These are phyloP conservation scores for Pediacus dermestoides DNA, from an alignment of 2,888 invertebrate genomes.

Conservation along the genomic window DNA sequence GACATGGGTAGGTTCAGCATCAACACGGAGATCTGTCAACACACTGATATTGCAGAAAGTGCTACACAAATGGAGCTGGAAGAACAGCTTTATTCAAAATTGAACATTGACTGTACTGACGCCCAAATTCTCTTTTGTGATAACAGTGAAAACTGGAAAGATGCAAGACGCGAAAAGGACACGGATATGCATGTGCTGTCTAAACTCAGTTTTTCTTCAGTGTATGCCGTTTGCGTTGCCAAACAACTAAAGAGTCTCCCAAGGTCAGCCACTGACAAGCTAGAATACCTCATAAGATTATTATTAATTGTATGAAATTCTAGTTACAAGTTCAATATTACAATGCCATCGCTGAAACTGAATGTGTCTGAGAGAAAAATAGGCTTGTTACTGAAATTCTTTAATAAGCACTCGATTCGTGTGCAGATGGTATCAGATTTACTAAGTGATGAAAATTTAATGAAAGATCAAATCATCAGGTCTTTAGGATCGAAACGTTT, in stretches of 20 bases:
- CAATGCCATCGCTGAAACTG: slow-evolving; percentile 67
- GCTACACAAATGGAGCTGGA: slow-evolving; percentile 80
- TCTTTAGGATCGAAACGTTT: no score
- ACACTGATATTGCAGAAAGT: slow-evolving; percentile 65
- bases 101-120: slow-evolving; percentile 66
- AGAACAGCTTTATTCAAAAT: slow-evolving; percentile 72
- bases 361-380: slow-evolving; percentile 73
- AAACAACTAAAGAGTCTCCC: slow-evolving; percentile 10
- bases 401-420: slow-evolving; percentile 24
- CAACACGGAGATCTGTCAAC: slow-evolving; percentile 70
- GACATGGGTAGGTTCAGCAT: slow-evolving; percentile 69
- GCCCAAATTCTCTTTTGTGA: slow-evolving; percentile 62
- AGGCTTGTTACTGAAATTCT: slow-evolving; percentile 62
- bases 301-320: slow-evolving; percentile 13
- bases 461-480: no score
- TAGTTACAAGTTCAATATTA: slow-evolving; percentile 74
- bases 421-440: no score
- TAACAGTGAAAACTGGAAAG: slow-evolving; percentile 71
- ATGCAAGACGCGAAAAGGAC: slow-evolving; percentile 64
- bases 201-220: slow-evolving; percentile 52
- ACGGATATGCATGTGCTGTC: slow-evolving; percentile 73
- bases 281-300: no score
- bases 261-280: no score
- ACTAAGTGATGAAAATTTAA: no score
- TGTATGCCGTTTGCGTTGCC: slow-evolving; percentile 41